Evolutionary conservation across 1,140 invertebrate genomes (phyloP), one percentile per base, ranked within the genome.

Genomic region (Hylaeus volcanicus): DNA sequence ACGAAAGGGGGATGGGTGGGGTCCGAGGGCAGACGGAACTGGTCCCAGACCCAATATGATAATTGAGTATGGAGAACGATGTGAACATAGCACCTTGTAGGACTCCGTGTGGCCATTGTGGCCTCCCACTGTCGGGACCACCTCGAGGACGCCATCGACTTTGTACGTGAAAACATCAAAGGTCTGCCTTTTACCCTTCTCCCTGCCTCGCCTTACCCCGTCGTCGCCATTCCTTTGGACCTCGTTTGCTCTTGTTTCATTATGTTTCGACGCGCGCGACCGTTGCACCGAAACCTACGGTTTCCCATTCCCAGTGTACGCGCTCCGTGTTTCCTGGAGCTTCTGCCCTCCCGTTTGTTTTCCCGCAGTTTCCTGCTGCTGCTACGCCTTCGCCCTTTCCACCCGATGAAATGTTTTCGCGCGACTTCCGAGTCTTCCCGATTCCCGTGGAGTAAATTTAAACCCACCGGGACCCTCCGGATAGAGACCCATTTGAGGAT

Each of bases 31-130:
- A 81, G 72, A 74, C 69, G 74, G 87, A 88, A 88, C 86, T 88
- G 84, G 84, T 86, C 84, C 74, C 82, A 86, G 88, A 88, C 79
- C 85, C 87, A 86, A 90, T 89, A 90, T 90, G 89, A 90, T 90
- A 90, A 90, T 90, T 83, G 89, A 89, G 86, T 83, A 86, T 85
- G 84, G 84, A 86, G 88, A 89, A 86, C 84, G 85, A 88, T 87
- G 87, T 79, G 85, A 90, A 86, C 87, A 68, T 88, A 85, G 89
- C 89, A 90, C 87, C 88, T 89, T 88, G 85, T 88, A 83, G 77
- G 70, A 83, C 79, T 85, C 75, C 64, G 41, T 74, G 79, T 79
- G 75, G 80, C 80, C 74, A 85, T 85, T 86, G 77, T 79, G 82
- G 81, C 79, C 75, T 82, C 81, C 84, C 66, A 72, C 73, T 77